Conservation (phyloP, 2,113 vertebrate genomes). For the Chaenocephalus aceratus region DNA sequence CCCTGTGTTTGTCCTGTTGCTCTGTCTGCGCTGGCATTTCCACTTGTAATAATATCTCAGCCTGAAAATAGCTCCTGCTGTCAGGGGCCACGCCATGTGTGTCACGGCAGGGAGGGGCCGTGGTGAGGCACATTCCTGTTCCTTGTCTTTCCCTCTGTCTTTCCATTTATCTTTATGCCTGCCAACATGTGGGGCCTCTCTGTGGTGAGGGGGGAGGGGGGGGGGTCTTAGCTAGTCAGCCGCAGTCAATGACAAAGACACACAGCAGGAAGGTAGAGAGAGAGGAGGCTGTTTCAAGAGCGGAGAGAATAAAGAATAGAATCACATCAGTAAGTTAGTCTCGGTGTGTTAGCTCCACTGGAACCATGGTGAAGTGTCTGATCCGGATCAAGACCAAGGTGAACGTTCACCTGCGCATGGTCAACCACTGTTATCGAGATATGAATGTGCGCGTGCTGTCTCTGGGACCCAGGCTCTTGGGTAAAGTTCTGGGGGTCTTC, state of each 20-base stretch:
- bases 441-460: slow-evolving; percentile 89
- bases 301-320: not conserved
- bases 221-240: slow-evolving; percentile 2
- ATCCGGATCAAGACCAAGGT: slow-evolving; percentile 92
- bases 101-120: slow-evolving; percentile 62
- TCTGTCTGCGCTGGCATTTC: slow-evolving; percentile 66
- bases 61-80: slow-evolving; percentile 80
- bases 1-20: slow-evolving; percentile 56
- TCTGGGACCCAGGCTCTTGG: slow-evolving; percentile 89
- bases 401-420: slow-evolving; percentile 90
- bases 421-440: slow-evolving; percentile 93
- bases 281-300: not conserved
- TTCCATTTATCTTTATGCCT: slow-evolving; percentile 32
- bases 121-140: slow-evolving; percentile 59
- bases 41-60: slow-evolving; percentile 78
- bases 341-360: not conserved
- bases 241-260: slow-evolving; percentile 14
- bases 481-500: slow-evolving; percentile 83
- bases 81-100: slow-evolving; percentile 66
- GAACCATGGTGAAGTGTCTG: slow-evolving; percentile 93
- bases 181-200: slow-evolving; percentile 4
- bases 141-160: slow-evolving; percentile 62
- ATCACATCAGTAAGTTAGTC: not conserved
- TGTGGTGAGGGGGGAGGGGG: slow-evolving; percentile 13
- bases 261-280: slow-evolving; percentile 3